A percentile compares a stretch with the other conserved stretches of the same genome.
Evolutionary conservation across 2,113 vertebrate genomes (phyloP).

Genomic region (Tonatia bakeri): DNA sequence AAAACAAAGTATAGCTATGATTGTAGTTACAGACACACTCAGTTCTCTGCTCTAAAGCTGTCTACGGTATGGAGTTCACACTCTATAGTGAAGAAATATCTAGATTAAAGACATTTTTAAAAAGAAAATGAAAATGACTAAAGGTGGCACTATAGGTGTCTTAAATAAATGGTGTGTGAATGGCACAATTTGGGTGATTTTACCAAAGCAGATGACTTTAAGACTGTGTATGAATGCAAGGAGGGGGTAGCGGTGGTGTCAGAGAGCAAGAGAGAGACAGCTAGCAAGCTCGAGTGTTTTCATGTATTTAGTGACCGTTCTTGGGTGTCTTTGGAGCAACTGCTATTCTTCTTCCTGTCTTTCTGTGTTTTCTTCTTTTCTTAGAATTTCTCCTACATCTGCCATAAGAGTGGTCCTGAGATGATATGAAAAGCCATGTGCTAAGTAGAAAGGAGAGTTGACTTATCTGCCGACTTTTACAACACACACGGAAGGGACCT

Average conservation of each 20-base stretch:
- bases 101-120: background rate
- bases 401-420: background rate
- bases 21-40: background rate
- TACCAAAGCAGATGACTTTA: background rate
- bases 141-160: background rate
- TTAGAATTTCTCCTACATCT: constrained; percentile 20
- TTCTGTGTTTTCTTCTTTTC: background rate
- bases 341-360: background rate
- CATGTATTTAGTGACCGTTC: background rate
- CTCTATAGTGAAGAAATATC: background rate
- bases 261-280: background rate
- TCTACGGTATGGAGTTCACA: background rate
- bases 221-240: background rate
- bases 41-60: background rate
- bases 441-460: background rate
- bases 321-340: background rate
- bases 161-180: background rate
- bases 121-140: background rate
- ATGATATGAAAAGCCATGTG: background rate
- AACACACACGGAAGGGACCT: background rate
- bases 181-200: background rate
- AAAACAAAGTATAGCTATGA: background rate
- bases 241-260: no score
- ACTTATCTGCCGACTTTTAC: background rate
- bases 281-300: background rate